phyloP scores from a whole-genome alignment of 1,140 invertebrate genomes.

The Drosophila serrata region DNA sequence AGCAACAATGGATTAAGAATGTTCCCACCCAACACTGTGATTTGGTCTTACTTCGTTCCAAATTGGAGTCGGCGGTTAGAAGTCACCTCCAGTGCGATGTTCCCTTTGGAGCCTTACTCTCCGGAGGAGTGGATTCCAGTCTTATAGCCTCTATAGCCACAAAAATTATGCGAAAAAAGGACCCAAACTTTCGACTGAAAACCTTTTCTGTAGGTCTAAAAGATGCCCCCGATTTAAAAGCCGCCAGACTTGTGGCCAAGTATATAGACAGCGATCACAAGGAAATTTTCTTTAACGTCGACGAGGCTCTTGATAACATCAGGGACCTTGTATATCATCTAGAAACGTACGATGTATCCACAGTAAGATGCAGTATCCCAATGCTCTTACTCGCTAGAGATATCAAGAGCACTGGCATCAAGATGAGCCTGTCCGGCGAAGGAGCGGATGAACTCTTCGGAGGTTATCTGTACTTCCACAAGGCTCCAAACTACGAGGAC shows the following conservation, averaged over 20 bases:
- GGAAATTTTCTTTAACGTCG: slow-evolving; percentile 93
- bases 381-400: slow-evolving; percentile 92
- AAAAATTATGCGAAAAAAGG: slow-evolving; percentile 85
- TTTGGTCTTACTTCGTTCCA: slow-evolving; percentile 56
- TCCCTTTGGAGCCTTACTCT: slow-evolving; percentile 86
- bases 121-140: slow-evolving; percentile 95
- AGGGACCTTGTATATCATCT: slow-evolving; percentile 92
- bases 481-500: slow-evolving; percentile 90
- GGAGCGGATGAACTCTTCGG: slow-evolving; percentile 96
- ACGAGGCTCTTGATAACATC: slow-evolving; percentile 88
- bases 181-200: slow-evolving; percentile 85
- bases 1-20: slow-evolving; percentile 62
- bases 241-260: slow-evolving; percentile 93
- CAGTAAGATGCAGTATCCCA: slow-evolving; percentile 92
- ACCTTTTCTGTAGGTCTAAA: slow-evolving; percentile 96
- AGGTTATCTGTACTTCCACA: slow-evolving; percentile 95
- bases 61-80: slow-evolving; percentile 75
- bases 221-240: slow-evolving; percentile 93
- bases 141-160: slow-evolving; percentile 92
- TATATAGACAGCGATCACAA: slow-evolving; percentile 95
- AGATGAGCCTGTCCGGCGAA: slow-evolving; percentile 94
- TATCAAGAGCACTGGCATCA: slow-evolving; percentile 87
- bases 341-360: slow-evolving; percentile 96
- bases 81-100: slow-evolving; percentile 84
- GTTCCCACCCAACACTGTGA: slow-evolving; percentile 59